Conservation (phyloP, 2,797 vertebrate genomes). For the Gymnocypris eckloni region DNA sequence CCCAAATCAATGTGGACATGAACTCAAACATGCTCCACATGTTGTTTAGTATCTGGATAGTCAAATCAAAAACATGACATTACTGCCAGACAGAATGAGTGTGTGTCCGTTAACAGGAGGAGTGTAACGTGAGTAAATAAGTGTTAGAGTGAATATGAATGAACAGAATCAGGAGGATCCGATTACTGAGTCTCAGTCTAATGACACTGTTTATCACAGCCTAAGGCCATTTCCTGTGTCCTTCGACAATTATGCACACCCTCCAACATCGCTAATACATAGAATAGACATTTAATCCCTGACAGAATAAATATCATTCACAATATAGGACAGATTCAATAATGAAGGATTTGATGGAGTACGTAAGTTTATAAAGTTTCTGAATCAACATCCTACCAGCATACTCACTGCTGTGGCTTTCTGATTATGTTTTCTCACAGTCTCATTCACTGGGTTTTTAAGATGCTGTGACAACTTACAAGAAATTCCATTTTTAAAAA, state of each 20-base stretch:
- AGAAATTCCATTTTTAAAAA: constrained; percentile 7
- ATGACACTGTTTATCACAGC: constrained; percentile 20
- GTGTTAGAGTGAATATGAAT: constrained; percentile 13
- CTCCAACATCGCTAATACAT: constrained; percentile 1
- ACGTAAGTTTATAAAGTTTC: neutral
- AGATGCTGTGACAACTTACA: constrained; percentile 20
- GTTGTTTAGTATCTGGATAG: neutral
- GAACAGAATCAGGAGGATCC: constrained; percentile 22
- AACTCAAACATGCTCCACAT: neutral
- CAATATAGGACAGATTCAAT: neutral
- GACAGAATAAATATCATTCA: neutral
- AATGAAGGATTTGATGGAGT: neutral
- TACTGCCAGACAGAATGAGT: neutral
- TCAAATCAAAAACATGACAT: neutral
- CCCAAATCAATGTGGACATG: neutral
- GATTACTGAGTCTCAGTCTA: constrained; percentile 4
- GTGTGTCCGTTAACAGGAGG: neutral
- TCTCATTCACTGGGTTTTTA: constrained; percentile 12
- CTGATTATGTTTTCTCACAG: neutral
- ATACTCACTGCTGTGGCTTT: constrained; percentile 11
- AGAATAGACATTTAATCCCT: neutral
- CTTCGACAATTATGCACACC: constrained; percentile 26
- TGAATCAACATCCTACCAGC: neutral
- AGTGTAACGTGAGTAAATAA: constrained; percentile 3
- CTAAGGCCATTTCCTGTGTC: constrained; percentile 29